A percentile compares a stretch with the other conserved stretches of the same genome.
phyloP scores from a whole-genome alignment of 2,888 invertebrate genomes.

The Mesorhabditis sp. region DNA sequence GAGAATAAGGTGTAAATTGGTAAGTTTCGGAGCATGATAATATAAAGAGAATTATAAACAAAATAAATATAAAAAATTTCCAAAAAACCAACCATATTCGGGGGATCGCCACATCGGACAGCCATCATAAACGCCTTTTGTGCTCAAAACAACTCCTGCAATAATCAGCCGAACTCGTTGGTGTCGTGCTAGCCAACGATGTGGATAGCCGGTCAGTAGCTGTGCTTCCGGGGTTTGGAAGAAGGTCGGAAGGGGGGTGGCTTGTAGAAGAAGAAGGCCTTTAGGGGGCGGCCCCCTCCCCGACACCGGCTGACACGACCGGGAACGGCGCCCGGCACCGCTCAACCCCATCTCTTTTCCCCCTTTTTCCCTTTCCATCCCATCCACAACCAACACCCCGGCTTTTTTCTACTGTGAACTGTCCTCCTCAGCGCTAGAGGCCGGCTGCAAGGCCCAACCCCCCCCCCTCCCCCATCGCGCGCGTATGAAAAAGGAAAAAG shows the following conservation, averaged over 20 bases:
- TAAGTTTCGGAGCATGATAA: not conserved
- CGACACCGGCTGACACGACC: slow-evolving; percentile 1
- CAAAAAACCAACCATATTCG: not conserved
- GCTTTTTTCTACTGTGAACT: no score
- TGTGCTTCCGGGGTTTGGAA: not conserved
- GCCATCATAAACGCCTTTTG: not conserved
- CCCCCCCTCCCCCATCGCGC: no score
- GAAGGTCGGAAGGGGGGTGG: not conserved
- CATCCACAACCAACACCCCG: no score
- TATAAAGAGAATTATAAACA: not conserved
- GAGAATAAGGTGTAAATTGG: not conserved
- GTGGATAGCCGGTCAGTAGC: no score
- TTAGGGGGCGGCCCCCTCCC: not conserved
- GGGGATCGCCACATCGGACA: not conserved
- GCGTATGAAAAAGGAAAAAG: no score
- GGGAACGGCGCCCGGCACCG: slow-evolving; percentile 3
- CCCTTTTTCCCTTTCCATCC: no score
- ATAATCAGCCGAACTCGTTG: no score
- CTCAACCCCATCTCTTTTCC: not conserved
- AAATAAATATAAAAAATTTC: not conserved
- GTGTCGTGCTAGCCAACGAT: no score
- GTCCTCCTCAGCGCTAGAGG: no score
- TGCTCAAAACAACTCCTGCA: no score
- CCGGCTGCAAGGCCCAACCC: no score
- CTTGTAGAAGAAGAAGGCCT: not conserved